phyloP scores from a whole-genome alignment of 2,113 vertebrate species.

The Chroicocephalus ridibundus region DNA sequence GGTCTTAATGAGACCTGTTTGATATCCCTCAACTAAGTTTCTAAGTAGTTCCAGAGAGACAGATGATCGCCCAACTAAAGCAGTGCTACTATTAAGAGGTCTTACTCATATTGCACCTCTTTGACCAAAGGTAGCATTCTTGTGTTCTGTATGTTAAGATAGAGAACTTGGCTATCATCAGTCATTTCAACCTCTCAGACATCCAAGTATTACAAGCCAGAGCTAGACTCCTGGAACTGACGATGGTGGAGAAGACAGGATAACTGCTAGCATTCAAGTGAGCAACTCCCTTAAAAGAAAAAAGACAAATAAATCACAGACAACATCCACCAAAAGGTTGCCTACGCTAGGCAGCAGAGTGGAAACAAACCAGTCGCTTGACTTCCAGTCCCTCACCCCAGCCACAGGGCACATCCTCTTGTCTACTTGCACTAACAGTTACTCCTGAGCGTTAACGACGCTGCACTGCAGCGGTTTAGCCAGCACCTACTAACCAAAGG shows the following conservation, averaged over 20 bases:
- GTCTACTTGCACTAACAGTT: neutral
- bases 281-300: neutral
- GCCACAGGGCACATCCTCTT: neutral
- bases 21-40: neutral
- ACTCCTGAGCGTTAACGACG: neutral
- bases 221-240: neutral
- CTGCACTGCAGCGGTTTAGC: neutral
- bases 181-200: neutral
- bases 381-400: slow-evolving; percentile 18
- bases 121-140: neutral
- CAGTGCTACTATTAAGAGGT: neutral
- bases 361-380: neutral
- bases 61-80: neutral
- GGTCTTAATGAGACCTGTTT: neutral
- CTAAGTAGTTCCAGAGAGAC: neutral
- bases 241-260: neutral
- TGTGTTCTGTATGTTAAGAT: neutral
- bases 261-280: neutral
- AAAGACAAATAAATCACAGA: neutral
- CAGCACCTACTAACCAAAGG: neutral
- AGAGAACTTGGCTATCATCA: neutral
- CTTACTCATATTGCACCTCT: neutral
- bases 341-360: neutral
- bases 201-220: neutral
- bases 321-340: neutral